Base-by-base conservation (phyloP, 1,140 invertebrate genomes). In the Apolygus lucorum region DNA sequence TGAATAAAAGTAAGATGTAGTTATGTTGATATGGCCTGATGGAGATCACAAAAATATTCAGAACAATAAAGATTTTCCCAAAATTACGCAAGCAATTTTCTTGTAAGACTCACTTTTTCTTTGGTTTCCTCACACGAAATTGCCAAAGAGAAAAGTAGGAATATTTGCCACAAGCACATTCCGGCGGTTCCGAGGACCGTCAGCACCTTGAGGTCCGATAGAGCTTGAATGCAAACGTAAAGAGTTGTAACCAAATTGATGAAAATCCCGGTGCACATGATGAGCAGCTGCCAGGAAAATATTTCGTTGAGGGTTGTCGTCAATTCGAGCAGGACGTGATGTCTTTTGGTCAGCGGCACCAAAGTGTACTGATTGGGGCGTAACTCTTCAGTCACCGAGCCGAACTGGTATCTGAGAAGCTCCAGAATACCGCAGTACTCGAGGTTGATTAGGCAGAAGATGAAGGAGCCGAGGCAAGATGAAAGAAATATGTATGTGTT, bases 231-330 rank as follows among this genome's bases (percentile, higher is more conserved):
- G 28, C 64, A 66, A 11, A 26, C n/a, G 26, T 66, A 66, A n/a
- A 66, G 21, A 66, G 64, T 66, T 17, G 64, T 29, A 1, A 66
- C 64, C 4, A 66, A 21, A 28, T 66, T 66, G 2, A 66, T 4
- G 34, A 66, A 66, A 34, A 66, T 66, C n/a, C 64, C 29, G 2
- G 64, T 66, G 28, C 64, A 66, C 27, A 66, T 66, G 64, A 66
- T 25, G 13, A 66, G 28, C 21, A 66, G 29, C 28, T 66, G 64
- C 64, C 64, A 66, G 8, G 64, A 66, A 66, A 66, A 66, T 1
- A 66, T 29, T 21, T 66, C 64, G 28, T 66, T 66, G 2, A 66
- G 26, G n/a, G 27, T 66, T 14, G 64, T 66, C 17, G 64, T 34
- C n/a, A 66, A 42, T n/a, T 66, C 64, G 24, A 66, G 27, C 1